Evolutionary conservation across 2,797 vertebrate species (phyloP).

Genomic region (Pachyuromys duprasi): DNA sequence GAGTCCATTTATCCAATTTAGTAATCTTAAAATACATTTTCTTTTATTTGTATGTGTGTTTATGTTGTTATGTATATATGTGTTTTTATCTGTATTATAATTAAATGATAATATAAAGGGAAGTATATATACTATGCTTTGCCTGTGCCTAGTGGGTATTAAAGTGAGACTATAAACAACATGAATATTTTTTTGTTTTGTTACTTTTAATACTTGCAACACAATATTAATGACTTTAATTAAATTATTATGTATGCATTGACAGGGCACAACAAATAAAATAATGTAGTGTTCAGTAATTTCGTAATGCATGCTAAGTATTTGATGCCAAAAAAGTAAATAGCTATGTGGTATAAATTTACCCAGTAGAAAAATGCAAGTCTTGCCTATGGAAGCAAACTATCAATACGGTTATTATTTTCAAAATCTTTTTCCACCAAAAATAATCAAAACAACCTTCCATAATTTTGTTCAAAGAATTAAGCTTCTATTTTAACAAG

Average conservation of each 20-base stretch:
- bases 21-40: not conserved
- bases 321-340: not conserved
- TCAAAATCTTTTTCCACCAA: not conserved
- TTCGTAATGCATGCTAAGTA: not conserved
- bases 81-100: not conserved
- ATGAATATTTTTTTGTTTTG: not conserved
- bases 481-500: not conserved
- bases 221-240: not conserved
- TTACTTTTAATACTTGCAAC: not conserved
- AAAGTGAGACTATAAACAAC: no score
- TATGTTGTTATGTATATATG: no score
- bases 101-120: not conserved
- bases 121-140: rapidly evolving
- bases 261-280: not conserved
- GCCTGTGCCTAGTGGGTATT: not conserved
- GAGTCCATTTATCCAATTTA: no score
- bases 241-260: not conserved
- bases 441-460: not conserved
- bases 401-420: not conserved
- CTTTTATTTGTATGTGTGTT: not conserved
- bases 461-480: not conserved
- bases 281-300: not conserved
- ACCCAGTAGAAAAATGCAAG: not conserved
- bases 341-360: not conserved
- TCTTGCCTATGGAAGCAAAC: not conserved